Percentiles rank a stretch among this genome's conserved stretches.
Conservation (phyloP, 2,797 vertebrate species). For the Enteromius mattozi region DNA sequence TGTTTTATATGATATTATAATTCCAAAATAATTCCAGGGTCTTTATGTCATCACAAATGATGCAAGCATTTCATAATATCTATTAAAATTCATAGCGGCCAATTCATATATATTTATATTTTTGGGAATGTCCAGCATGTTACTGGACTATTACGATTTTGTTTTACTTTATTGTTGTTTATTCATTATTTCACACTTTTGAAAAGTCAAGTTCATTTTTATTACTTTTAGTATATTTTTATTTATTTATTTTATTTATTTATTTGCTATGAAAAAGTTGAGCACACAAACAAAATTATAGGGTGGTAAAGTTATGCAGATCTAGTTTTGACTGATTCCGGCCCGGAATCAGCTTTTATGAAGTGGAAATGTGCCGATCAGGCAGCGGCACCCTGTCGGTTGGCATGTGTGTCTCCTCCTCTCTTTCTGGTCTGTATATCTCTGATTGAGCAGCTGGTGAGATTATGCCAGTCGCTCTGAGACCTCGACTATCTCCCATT, state of each 20-base stretch:
- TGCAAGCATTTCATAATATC: neutral
- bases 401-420: neutral
- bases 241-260: neutral
- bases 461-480: slow-evolving; percentile 51
- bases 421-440: slow-evolving; percentile 17
- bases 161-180: neutral
- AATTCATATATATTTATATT: neutral
- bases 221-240: neutral
- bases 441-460: slow-evolving; percentile 42
- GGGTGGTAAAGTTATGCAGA: neutral
- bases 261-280: neutral
- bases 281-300: neutral
- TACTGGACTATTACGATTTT: neutral
- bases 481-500: slow-evolving; percentile 47
- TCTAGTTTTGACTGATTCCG: neutral
- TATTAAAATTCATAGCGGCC: neutral
- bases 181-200: neutral
- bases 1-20: neutral
- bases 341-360: neutral
- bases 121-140: neutral
- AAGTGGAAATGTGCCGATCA: neutral
- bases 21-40: neutral
- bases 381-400: neutral
- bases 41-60: neutral
- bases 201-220: too few species aligned